Evolutionary conservation across 2,797 vertebrate genomes (phyloP).

Genomic region (Hoplostethus mediterraneus): DNA sequence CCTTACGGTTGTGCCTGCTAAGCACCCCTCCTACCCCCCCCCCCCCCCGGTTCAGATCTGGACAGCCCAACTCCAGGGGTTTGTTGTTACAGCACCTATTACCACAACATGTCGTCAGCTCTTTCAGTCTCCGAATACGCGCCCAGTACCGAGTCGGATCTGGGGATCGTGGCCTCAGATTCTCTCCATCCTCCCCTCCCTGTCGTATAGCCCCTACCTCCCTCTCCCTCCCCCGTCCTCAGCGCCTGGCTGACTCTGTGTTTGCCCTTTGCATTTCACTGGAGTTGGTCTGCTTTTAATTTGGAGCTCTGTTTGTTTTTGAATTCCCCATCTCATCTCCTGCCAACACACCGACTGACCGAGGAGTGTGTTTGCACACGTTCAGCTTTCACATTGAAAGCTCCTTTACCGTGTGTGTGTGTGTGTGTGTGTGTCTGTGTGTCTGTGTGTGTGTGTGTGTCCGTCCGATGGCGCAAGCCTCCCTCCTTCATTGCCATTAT

Average conservation of each 20-base stretch:
- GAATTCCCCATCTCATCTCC: constrained; percentile 64
- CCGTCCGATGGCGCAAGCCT: neutral
- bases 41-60: constrained; percentile 65
- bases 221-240: neutral
- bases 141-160: constrained; percentile 15
- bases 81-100: constrained; percentile 68
- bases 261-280: constrained; percentile 49
- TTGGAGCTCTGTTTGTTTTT: constrained; percentile 77
- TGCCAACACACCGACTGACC: constrained; percentile 56
- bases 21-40: constrained; percentile 41
- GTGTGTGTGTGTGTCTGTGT: constrained; percentile 7
- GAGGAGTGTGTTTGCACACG: constrained; percentile 59
- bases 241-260: constrained; percentile 21
- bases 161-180: neutral
- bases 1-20: constrained; percentile 65
- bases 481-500: constrained; percentile 51
- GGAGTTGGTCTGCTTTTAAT: constrained; percentile 75
- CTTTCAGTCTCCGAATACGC: constrained; percentile 30
- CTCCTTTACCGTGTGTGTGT: constrained; percentile 30
- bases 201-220: neutral
- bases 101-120: constrained; percentile 66
- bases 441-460: constrained; percentile 19
- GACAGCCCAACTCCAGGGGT: constrained; percentile 44
- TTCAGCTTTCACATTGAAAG: constrained; percentile 38
- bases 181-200: neutral